These are phyloP conservation scores for Tiaroga cobitis DNA, from an alignment of 2,797 vertebrate species.

Conservation along the genomic window DNA sequence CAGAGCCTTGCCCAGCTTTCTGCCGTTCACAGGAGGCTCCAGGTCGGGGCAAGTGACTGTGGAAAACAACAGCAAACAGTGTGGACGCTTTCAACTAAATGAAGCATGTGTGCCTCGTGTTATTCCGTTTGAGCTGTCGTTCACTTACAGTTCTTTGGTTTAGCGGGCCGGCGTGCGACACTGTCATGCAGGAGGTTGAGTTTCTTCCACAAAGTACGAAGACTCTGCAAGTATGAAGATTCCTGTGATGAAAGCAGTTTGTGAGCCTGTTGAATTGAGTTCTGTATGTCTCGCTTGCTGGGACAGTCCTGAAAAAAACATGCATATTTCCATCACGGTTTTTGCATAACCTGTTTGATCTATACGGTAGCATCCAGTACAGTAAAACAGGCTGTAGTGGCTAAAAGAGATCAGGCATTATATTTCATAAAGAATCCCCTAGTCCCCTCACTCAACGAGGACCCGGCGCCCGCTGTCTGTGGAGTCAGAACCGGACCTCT, in stretches of 20 bases:
- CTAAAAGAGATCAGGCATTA: neutral
- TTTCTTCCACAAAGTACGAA: constrained; percentile 80
- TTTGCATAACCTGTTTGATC: neutral
- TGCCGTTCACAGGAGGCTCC: constrained; percentile 75
- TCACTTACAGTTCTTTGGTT: constrained; percentile 73
- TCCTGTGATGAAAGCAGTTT: constrained; percentile 85
- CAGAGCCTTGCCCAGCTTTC: constrained; percentile 79
- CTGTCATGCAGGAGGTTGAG: constrained; percentile 80
- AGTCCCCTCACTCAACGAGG: neutral
- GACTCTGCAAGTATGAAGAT: constrained; percentile 79
- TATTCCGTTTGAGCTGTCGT: neutral
- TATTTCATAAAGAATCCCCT: neutral
- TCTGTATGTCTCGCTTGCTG: constrained; percentile 77
- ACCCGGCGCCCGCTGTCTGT: too few species aligned
- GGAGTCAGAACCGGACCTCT: neutral
- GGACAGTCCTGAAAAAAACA: constrained; percentile 77
- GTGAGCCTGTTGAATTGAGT: constrained; percentile 81
- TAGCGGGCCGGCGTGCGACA: constrained; percentile 66
- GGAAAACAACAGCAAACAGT: neutral
- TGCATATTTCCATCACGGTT: neutral
- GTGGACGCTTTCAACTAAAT: neutral
- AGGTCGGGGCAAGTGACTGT: constrained; percentile 81
- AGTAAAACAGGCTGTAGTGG: neutral
- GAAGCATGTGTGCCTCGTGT: neutral
- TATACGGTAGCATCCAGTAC: neutral